Conservation (phyloP, 2,797 vertebrate species). For the Macropus fuliginosus region DNA sequence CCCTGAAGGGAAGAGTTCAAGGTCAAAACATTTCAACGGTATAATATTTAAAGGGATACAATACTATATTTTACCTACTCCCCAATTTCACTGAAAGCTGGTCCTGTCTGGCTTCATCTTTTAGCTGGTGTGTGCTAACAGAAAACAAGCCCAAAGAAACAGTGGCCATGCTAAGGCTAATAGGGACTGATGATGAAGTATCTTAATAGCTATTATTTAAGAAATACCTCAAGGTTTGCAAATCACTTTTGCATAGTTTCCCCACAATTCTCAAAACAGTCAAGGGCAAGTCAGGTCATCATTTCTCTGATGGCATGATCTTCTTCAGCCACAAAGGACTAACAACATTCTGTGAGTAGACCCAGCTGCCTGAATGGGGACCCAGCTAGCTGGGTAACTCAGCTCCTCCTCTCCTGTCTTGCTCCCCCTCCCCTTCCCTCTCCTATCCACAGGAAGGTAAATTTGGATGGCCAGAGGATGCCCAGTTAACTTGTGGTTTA, state of each 20-base stretch:
- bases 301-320: too few species aligned
- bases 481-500: too few species aligned
- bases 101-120: not conserved
- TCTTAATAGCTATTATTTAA: not conserved
- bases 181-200: not conserved
- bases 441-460: too few species aligned
- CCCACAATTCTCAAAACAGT: too few species aligned
- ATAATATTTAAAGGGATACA: not conserved
- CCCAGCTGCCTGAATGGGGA: too few species aligned
- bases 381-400: too few species aligned
- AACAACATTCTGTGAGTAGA: too few species aligned
- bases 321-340: too few species aligned
- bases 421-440: too few species aligned
- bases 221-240: not conserved
- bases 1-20: not conserved
- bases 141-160: not conserved
- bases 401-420: too few species aligned
- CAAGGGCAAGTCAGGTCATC: too few species aligned
- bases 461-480: too few species aligned
- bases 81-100: not conserved
- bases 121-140: not conserved
- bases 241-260: not conserved
- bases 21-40: not conserved
- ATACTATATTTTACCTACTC: not conserved
- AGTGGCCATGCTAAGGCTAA: not conserved